Evolutionary conservation across 1,140 invertebrate species (phyloP).

Genomic region (Panagrolaimus sp.): DNA sequence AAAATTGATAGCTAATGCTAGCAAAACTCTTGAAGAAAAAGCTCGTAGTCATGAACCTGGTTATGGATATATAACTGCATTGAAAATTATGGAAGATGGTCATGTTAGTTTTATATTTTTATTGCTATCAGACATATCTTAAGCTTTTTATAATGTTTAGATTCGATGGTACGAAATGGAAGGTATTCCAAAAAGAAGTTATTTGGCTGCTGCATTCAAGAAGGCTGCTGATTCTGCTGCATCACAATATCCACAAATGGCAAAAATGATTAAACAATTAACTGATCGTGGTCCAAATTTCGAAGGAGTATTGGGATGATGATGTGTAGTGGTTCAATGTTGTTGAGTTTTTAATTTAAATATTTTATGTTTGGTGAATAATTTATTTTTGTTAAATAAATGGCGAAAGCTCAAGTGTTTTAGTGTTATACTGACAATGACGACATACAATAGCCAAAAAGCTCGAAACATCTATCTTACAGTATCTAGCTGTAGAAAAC

Average conservation of each 20-base stretch:
- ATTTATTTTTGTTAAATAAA: too few relatives aligned
- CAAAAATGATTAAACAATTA: neutral
- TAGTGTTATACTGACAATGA: too few relatives aligned
- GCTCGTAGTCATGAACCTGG: neutral
- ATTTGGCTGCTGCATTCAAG: neutral
- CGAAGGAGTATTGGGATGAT: too few relatives aligned
- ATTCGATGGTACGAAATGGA: conserved; percentile 7
- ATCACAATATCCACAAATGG: neutral
- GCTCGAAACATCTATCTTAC: too few relatives aligned
- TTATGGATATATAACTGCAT: neutral
- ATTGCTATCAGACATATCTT: neutral
- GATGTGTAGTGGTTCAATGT: too few relatives aligned
- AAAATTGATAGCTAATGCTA: neutral
- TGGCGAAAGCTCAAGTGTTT: too few relatives aligned
- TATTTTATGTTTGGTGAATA: too few relatives aligned
- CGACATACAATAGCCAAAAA: too few relatives aligned
- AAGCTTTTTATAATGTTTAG: neutral
- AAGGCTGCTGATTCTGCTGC: neutral
- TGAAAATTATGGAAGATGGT: neutral
- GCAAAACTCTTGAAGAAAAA: neutral
- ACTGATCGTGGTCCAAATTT: neutral
- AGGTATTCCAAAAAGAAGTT: neutral
- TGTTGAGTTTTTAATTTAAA: too few relatives aligned
- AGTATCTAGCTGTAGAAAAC: too few relatives aligned
- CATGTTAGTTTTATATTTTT: neutral